Evolutionary conservation across 30 jellyfish, hydroid and myxozoan genomes (phyloP), one percentile per base, ranked within the genome.

Genomic region (Rhopilema esculentum): DNA sequence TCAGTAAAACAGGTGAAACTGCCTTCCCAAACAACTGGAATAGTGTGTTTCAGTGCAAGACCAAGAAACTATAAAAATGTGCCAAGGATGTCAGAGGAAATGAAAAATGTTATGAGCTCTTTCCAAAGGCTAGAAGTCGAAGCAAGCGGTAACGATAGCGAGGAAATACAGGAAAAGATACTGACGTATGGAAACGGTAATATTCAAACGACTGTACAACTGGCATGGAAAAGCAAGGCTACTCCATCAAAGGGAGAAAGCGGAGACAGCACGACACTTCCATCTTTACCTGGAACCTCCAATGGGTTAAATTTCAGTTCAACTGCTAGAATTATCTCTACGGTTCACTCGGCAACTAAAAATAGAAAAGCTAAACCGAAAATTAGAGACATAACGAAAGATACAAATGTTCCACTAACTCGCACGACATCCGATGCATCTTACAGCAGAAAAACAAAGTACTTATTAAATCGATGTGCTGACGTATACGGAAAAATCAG

Each of bases 21-120:
- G 9, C 6, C 12, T 12, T 40, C 57, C 9, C 57, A 40, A 40
- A 40, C 6, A 40, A 12, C 6, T 40, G 57, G 12, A 12, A 40
- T 12, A 12, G 9, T 6, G 9, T 40, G 57, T 12, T 40, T 2
- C 12, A 40, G 57, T 40, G 57, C 57, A 12, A 6, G 57, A 12
- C 9, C 57, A 2, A 12, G 57, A 6, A 12, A 2, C 57, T 40
- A 2, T 40, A 73, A 73, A 33, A n/a, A 68, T 8, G 0, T 78
- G 24, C 91, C 84, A 57, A 67, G 49, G 71, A 82, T 82, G 84
- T 82, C 91, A 8, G 75, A 70, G 20, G 91, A 82, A 40, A 66
- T 82, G 91, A 49, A 23, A 51, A 68, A 69, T 31, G 91, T 82
- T 27, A 70, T 82, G 84, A n/a, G 84, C 69, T 68, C 91, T 1